Conservation (phyloP, 2,113 vertebrate species). For the Antidorcas marsupialis region DNA sequence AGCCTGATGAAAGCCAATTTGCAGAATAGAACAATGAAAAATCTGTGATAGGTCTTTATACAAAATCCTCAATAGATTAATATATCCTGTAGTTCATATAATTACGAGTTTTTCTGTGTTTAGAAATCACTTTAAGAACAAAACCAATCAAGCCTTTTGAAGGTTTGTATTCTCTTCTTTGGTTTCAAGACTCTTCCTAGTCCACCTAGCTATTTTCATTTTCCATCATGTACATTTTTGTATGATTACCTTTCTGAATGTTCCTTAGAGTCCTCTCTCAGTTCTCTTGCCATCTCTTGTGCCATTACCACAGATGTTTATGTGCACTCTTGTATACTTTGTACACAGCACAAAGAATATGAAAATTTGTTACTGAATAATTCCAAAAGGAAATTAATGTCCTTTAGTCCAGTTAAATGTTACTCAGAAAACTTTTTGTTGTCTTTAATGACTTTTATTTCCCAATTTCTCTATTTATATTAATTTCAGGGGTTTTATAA, state of each 20-base stretch:
- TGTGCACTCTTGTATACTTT: neutral
- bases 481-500: neutral
- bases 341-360: neutral
- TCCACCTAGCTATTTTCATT: neutral
- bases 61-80: neutral
- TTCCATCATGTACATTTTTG: neutral
- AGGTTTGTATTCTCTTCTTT: neutral
- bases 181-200: neutral
- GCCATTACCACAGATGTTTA: neutral
- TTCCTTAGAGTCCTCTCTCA: neutral
- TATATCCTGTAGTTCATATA: constrained; percentile 20
- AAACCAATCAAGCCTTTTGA: constrained; percentile 1
- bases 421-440: neutral
- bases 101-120: neutral
- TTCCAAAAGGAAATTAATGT: neutral
- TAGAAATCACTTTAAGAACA: neutral
- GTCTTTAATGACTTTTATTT: neutral
- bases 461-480: neutral
- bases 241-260: neutral
- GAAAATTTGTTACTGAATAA: neutral
- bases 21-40: constrained; percentile 34
- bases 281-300: neutral
- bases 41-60: neutral
- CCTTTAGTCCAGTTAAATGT: neutral
- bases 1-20: constrained; percentile 44